phyloP scores from a whole-genome alignment of 2,797 vertebrate genomes.

The Lagorchestes hirsutus region DNA sequence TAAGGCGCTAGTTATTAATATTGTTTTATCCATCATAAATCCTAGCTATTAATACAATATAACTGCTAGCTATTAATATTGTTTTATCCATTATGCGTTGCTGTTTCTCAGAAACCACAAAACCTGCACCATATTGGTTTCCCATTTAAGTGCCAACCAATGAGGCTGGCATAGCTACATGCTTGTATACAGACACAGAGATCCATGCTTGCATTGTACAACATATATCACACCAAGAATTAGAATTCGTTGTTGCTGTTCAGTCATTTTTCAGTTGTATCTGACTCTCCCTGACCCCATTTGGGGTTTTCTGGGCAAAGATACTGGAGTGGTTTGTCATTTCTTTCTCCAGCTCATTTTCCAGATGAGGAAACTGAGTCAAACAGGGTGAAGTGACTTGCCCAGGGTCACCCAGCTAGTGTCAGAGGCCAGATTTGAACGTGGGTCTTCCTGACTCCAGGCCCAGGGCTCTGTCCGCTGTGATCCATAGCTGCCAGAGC shows the following conservation, averaged over 20 bases:
- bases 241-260: neutral
- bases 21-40: neutral
- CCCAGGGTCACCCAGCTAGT: neutral
- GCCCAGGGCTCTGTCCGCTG: neutral
- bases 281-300: neutral
- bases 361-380: neutral
- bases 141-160: neutral
- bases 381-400: neutral
- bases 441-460: neutral
- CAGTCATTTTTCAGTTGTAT: neutral
- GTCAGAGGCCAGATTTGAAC: neutral
- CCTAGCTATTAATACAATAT: no score
- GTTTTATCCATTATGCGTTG: neutral
- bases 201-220: neutral
- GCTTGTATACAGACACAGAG: neutral
- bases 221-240: neutral
- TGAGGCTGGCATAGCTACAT: neutral
- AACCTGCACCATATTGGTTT: neutral
- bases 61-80: neutral
- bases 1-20: neutral
- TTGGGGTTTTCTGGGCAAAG: neutral
- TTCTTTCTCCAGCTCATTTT: neutral
- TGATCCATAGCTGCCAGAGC: neutral
- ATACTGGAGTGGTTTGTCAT: neutral
- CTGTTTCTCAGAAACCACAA: neutral